Percentiles rank a stretch among this genome's conserved stretches.
Evolutionary conservation across 2,113 vertebrate species (phyloP).

Genomic region (Strix aluco): DNA sequence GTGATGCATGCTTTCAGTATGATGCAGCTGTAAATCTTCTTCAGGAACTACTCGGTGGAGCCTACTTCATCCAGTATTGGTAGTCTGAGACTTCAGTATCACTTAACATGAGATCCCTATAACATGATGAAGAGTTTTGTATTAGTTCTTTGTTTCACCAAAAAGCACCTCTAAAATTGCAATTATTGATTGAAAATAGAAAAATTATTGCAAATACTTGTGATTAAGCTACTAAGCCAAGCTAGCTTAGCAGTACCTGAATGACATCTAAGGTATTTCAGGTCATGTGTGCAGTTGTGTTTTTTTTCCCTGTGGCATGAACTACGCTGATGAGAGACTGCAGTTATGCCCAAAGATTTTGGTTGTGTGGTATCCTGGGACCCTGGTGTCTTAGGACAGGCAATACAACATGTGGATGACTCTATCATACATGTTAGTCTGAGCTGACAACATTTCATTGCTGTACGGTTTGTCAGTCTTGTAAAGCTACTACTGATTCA

Average conservation of each 20-base stretch:
- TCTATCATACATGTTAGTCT: neutral
- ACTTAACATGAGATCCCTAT: neutral
- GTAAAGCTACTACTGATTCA: neutral
- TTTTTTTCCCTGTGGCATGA: neutral
- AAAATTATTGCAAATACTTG: neutral
- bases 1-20: neutral
- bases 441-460: neutral
- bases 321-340: neutral
- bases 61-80: neutral
- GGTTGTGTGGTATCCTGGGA: neutral
- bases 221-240: neutral
- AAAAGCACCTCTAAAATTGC: neutral
- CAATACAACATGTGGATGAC: neutral
- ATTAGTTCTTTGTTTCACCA: neutral
- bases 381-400: neutral
- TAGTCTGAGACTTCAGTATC: neutral
- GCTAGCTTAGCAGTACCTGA: neutral
- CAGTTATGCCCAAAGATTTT: neutral
- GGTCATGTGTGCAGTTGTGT: neutral
- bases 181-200: neutral
- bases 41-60: neutral
- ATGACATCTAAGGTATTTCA: neutral
- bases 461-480: neutral
- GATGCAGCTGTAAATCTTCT: neutral
- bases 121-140: neutral